A percentile compares a stretch with the other conserved stretches of the same genome.
Conservation (phyloP, 2,797 vertebrate species). For the Esox masquinongy region DNA sequence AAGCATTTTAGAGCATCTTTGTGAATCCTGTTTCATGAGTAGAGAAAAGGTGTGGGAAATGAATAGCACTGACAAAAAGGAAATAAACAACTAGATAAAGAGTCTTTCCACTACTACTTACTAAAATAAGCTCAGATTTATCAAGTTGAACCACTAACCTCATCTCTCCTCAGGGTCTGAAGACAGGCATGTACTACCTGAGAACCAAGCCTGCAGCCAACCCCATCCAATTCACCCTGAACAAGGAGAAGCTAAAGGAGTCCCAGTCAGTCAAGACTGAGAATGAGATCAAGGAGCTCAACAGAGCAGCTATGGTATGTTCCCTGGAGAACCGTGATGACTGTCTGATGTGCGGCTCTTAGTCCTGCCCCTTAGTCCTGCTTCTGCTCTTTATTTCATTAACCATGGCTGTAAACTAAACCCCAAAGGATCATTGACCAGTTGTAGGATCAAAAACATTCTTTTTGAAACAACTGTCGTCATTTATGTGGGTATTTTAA, state of each 20-base stretch:
- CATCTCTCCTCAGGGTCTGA: conserved; percentile 82
- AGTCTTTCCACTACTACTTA: neutral
- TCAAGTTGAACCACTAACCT: neutral
- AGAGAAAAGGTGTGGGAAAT: too few species aligned
- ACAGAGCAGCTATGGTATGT: conserved; percentile 95
- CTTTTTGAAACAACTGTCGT: neutral
- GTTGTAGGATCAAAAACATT: too few species aligned
- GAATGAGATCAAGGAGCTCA: conserved; percentile 83
- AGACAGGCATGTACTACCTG: conserved; percentile 98
- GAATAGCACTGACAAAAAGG: neutral
- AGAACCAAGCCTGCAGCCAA: conserved; percentile 94
- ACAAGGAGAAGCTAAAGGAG: conserved; percentile 94
- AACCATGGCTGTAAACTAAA: neutral
- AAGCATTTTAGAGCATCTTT: too few species aligned
- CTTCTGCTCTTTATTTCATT: neutral
- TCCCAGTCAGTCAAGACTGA: conserved; percentile 58
- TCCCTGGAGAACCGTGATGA: conserved; percentile 94
- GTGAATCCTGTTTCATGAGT: too few species aligned
- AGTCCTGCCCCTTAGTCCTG: conserved; percentile 29
- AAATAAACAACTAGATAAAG: neutral
- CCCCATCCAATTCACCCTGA: conserved; percentile 97
- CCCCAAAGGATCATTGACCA: too few species aligned
- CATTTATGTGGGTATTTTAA: neutral
- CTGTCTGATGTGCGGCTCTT: conserved; percentile 95
- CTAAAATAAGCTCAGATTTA: neutral